Conservation (phyloP, 2,888 invertebrate genomes). For the Dexiosoma caninum region DNA sequence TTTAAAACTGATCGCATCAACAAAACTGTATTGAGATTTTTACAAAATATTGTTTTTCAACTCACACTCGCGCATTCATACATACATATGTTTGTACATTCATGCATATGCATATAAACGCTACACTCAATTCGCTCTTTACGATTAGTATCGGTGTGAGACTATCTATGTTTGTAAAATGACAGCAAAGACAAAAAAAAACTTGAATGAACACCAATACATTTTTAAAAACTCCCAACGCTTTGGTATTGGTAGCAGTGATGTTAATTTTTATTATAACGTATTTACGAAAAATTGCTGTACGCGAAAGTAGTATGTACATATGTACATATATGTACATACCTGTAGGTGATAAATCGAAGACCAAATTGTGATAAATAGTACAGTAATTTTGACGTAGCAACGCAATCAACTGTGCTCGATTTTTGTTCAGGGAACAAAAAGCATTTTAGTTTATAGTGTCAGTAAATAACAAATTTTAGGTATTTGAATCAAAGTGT, state of each 20-base stretch:
- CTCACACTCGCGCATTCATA: neutral
- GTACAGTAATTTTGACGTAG: too few species aligned
- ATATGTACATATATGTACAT: too few species aligned
- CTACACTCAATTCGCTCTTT: constrained; percentile 32
- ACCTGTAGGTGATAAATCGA: too few species aligned
- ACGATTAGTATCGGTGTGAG: neutral
- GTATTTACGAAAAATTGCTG: too few species aligned
- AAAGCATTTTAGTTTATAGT: too few species aligned
- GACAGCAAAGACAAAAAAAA: constrained; percentile 58
- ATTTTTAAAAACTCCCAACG: constrained; percentile 19
- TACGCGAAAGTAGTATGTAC: too few species aligned
- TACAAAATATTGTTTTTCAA: constrained; percentile 49
- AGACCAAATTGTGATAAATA: too few species aligned
- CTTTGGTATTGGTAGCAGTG: constrained; percentile 28
- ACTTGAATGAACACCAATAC: constrained; percentile 74
- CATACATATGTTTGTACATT: constrained; percentile 3
- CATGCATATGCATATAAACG: constrained; percentile 15
- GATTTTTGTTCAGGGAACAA: too few species aligned
- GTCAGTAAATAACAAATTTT: too few species aligned
- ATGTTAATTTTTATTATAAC: too few species aligned
- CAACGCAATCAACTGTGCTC: too few species aligned
- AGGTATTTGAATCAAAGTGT: too few species aligned
- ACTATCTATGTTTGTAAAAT: constrained; percentile 11
- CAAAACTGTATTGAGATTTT: constrained; percentile 66
- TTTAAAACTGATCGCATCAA: constrained; percentile 78